phyloP scores from a whole-genome alignment of 1,140 invertebrate species.

The Zaprionus africanus region DNA sequence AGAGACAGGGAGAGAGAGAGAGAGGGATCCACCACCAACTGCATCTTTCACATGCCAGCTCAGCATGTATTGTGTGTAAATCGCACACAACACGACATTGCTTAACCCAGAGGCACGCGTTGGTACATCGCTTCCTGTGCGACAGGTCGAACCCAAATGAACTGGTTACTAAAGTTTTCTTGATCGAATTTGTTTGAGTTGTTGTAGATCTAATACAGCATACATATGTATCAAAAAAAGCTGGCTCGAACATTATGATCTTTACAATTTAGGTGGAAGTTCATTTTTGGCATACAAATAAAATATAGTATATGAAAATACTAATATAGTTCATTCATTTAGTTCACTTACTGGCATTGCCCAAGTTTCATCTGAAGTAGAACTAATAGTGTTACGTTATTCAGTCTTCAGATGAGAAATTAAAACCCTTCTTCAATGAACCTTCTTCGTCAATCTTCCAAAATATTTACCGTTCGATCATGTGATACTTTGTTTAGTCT shows the following conservation, averaged over 20 bases:
- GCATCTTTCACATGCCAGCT: not conserved
- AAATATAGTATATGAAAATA: too few species aligned
- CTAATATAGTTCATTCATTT: not conserved
- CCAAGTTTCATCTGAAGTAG: not conserved
- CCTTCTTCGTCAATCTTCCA: too few species aligned
- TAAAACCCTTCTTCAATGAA: too few species aligned
- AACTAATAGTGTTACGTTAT: not conserved
- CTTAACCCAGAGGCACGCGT: constrained; percentile 4
- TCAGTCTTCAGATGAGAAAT: not conserved
- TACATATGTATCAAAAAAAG: not conserved
- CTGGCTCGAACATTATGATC: not conserved
- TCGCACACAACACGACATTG: not conserved
- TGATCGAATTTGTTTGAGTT: not conserved
- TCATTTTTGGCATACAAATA: too few species aligned
- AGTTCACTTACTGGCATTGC: not conserved
- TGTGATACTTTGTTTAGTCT: too few species aligned
- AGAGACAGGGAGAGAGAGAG: not conserved
- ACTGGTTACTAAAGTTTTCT: not conserved
- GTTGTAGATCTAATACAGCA: not conserved
- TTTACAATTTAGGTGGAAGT: too few species aligned
- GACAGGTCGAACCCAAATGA: not conserved
- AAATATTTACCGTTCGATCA: too few species aligned
- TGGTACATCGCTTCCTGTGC: not conserved
- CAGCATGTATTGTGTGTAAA: not conserved
- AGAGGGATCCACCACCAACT: not conserved